Evolutionary conservation across 1,140 invertebrate species (phyloP), one percentile per base, ranked within the genome.

Genomic region (Euglossa dilemma): DNA sequence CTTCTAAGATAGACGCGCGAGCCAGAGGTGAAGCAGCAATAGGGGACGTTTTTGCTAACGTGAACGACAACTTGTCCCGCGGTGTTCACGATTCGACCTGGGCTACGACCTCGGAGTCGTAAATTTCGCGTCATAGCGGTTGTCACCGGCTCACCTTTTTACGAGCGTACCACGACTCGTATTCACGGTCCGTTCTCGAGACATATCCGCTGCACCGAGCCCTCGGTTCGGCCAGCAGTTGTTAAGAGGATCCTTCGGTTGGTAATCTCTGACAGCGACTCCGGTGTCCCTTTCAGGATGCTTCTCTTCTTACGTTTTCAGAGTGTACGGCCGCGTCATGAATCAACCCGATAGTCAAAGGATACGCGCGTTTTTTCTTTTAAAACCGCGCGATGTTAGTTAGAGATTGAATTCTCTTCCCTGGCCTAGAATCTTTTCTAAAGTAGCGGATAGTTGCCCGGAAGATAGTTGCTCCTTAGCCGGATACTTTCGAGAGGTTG

Each of bases 11-110:
- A 43, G 54, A 56, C 85, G 72, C 52, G 81, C 72, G 63, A 77
- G 85, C 23, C 54, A 52, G 54, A 80, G 85, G 73, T 64, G 85
- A 85, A 71, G 74, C 85, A 54, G 72, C 75, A 64, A 77, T 66
- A 85, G 80, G 45, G 61, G 70, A 75, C n/a, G 75, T 89, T 87
- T 89, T 89, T 84, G 76, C 84, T 14, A 82, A 88, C 87, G 85
- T 76, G 72, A 67, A 89, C 82, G 82, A 89, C 88, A 89, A 90
- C 88, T 89, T 89, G 87, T 90, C 87, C 85, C 76, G 87, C 83
- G 87, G 83, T 84, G 87, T 90, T 92, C 91, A 92, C 91, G 91
- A 92, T 91, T 91, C 85, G 90, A 92, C 91, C 91, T 86, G 85
- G 76, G 87, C 87, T 85, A 72, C 83, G 90, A 92, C 90, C 90